Conservation (phyloP, 1,140 invertebrate species). For the Nephila pilipes region DNA sequence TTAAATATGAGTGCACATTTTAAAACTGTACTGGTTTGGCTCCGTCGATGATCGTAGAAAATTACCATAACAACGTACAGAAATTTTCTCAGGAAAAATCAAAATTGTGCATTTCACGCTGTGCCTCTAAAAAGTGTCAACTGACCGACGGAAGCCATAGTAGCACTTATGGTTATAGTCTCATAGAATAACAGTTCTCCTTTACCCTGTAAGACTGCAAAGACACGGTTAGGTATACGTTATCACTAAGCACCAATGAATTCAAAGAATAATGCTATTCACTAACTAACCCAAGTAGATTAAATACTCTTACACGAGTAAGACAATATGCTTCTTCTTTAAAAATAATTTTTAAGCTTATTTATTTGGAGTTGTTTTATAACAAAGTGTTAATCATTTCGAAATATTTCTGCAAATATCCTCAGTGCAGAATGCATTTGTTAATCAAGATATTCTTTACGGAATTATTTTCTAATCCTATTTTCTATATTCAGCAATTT, state of each 20-base stretch:
- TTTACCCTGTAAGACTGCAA: slow-evolving; percentile 40
- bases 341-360: slow-evolving; percentile 15
- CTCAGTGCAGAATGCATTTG: background rate
- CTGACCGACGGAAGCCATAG: slow-evolving; percentile 31
- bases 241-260: slow-evolving; percentile 53
- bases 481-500: background rate
- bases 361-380: background rate
- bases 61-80: background rate
- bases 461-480: background rate
- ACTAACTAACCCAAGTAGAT: slow-evolving; percentile 14
- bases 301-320: background rate
- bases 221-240: slow-evolving; percentile 32
- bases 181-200: slow-evolving; percentile 18
- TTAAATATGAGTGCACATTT: background rate
- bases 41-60: background rate
- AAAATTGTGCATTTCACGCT: background rate
- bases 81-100: background rate
- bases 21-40: background rate
- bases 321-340: slow-evolving; percentile 9
- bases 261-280: slow-evolving; percentile 14
- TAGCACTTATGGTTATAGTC: slow-evolving; percentile 66
- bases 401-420: background rate
- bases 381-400: background rate
- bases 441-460: background rate
- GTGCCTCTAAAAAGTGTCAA: background rate